These are phyloP conservation scores for Bradypus variegatus DNA, from an alignment of 2,797 vertebrate genomes.

Conservation along the genomic window DNA sequence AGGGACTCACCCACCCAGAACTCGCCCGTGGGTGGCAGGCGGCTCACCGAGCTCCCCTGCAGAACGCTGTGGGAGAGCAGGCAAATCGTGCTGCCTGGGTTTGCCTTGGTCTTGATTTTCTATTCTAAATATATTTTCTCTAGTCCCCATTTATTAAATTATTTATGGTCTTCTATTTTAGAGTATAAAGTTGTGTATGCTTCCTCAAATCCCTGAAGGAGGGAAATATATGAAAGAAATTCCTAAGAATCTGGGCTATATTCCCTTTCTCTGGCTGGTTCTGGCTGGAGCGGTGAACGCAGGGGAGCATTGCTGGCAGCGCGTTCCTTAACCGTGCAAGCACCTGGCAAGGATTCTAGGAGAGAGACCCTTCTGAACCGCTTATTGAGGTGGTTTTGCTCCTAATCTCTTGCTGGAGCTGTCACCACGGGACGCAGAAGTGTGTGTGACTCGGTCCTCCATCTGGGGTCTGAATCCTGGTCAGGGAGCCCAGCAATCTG, in stretches of 20 bases:
- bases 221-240: slow-evolving; percentile 5
- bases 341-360: not conserved
- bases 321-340: not conserved
- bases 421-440: not conserved
- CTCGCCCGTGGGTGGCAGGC: too few species aligned
- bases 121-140: slow-evolving; percentile 22
- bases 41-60: too few species aligned
- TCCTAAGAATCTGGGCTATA: not conserved
- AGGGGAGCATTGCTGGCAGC: not conserved
- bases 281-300: not conserved
- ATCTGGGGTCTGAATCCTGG: not conserved
- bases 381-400: not conserved
- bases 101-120: slow-evolving; percentile 25
- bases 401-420: not conserved
- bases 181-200: not conserved
- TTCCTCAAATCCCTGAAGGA: not conserved
- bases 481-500: not conserved
- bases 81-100: not conserved
- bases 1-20: too few species aligned
- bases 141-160: slow-evolving; percentile 35
- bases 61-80: too few species aligned
- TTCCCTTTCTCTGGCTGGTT: not conserved
- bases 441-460: not conserved
- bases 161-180: slow-evolving; percentile 40
- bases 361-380: not conserved